A percentile compares a stretch with the other conserved stretches of the same genome.
Evolutionary conservation across 2,888 invertebrate genomes (phyloP).

Genomic region (Parnassius glacialis): DNA sequence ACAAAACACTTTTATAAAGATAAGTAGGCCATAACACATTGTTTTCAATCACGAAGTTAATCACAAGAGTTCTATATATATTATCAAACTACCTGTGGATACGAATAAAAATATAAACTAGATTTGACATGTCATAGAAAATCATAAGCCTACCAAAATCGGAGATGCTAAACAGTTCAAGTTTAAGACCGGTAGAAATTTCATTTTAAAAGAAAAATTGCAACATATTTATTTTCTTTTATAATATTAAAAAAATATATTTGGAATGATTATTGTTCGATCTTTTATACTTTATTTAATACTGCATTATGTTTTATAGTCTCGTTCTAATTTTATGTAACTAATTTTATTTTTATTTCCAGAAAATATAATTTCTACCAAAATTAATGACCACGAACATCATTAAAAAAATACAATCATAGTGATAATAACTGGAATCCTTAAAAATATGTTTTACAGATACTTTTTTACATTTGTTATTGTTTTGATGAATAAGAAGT

Average conservation of each 20-base stretch:
- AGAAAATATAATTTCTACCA: too few species aligned
- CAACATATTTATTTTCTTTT: neutral
- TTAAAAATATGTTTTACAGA: too few species aligned
- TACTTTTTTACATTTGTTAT: too few species aligned
- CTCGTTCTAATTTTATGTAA: neutral
- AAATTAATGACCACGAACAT: too few species aligned
- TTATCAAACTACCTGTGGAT: conserved; percentile 4
- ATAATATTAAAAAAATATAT: neutral
- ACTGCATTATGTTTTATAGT: conserved; percentile 1
- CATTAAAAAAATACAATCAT: too few species aligned
- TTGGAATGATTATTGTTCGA: conserved; percentile 16
- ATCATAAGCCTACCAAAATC: neutral
- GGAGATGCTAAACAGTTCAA: too few species aligned
- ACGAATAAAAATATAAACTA: conserved; percentile 1
- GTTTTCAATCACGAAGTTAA: conserved; percentile 14
- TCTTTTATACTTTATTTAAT: conserved; percentile 9
- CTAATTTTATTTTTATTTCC: neutral
- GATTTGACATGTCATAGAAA: conserved; percentile 3
- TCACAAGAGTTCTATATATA: conserved; percentile 13
- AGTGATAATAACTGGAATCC: too few species aligned
- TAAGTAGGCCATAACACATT: conserved; percentile 18
- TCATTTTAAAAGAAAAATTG: neutral
- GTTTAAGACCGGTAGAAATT: too few species aligned
- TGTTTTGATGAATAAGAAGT: too few species aligned
- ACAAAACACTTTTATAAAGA: neutral